A percentile compares a stretch with the other conserved stretches of the same genome.
Evolutionary conservation across 2,113 vertebrate genomes (phyloP).

Genomic region (Percina caprodes): DNA sequence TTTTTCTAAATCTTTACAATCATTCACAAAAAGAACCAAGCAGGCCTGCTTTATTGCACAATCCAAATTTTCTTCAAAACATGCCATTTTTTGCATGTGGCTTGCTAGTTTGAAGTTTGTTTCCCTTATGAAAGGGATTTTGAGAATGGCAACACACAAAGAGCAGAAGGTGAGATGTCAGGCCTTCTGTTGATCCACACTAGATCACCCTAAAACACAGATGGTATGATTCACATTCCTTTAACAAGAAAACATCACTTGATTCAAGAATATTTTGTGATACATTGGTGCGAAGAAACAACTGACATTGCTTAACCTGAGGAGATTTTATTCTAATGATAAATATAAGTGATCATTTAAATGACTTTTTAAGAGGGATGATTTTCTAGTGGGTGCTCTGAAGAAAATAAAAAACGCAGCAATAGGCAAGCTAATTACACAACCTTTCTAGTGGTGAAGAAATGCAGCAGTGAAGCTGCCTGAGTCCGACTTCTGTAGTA

Average conservation of each 20-base stretch:
- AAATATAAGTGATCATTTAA: background rate
- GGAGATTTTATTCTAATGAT: background rate
- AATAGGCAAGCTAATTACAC: constrained; percentile 5
- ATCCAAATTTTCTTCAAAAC: too few relatives aligned
- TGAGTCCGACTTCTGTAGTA: background rate
- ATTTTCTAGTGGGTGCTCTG: background rate
- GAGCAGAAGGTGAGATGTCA: too few relatives aligned
- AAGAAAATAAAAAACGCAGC: background rate
- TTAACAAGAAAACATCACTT: background rate
- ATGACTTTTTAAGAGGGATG: background rate
- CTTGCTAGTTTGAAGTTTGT: too few relatives aligned
- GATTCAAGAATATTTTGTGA: background rate
- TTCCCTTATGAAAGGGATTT: too few relatives aligned
- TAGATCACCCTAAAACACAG: background rate
- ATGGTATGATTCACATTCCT: background rate
- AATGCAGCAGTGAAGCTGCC: background rate
- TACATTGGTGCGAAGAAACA: background rate
- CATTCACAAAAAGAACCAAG: too few relatives aligned
- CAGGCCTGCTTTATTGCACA: too few relatives aligned
- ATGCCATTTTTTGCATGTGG: too few relatives aligned
- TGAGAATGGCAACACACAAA: too few relatives aligned
- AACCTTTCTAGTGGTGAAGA: constrained; percentile 8
- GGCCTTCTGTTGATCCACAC: too few relatives aligned
- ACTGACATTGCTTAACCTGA: background rate
- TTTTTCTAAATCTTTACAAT: too few relatives aligned